Evolutionary conservation across 2,113 vertebrate species (phyloP).

Genomic region (Parus major): DNA sequence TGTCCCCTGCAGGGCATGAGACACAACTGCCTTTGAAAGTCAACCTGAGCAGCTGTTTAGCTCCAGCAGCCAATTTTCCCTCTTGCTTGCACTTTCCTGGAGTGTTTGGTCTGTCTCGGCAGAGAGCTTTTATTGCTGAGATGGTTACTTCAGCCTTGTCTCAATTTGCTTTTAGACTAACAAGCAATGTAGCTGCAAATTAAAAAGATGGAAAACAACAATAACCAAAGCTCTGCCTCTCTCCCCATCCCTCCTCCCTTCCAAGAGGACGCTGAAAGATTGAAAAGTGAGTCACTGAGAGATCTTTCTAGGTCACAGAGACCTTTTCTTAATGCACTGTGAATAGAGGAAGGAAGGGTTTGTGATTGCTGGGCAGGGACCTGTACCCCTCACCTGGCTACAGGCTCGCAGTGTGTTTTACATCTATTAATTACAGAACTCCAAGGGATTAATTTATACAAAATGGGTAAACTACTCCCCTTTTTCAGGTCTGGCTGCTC

Average conservation of each 20-base stretch:
- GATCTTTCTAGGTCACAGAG: slow-evolving; percentile 9
- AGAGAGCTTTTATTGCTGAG: slow-evolving; percentile 63
- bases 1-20: background rate
- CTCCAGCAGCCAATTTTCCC: slow-evolving; percentile 25
- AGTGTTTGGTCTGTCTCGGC: slow-evolving; percentile 17
- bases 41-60: slow-evolving; percentile 17
- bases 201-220: slow-evolving; percentile 62
- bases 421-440: background rate
- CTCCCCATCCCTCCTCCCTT: background rate
- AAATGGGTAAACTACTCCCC: background rate
- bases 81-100: slow-evolving; percentile 15
- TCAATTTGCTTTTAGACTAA: slow-evolving; percentile 63
- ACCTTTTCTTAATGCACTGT: background rate
- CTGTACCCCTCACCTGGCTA: background rate
- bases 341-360: background rate
- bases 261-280: background rate
- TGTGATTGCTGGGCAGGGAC: background rate
- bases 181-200: slow-evolving; percentile 60
- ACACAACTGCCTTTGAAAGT: background rate
- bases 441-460: background rate
- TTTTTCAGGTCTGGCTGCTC: background rate
- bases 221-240: slow-evolving; percentile 33
- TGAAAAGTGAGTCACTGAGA: slow-evolving; percentile 28
- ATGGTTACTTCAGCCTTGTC: slow-evolving; percentile 45
- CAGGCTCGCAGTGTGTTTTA: background rate